Base-by-base conservation (phyloP, 1,140 invertebrate genomes). In the Pissodes strobi region DNA sequence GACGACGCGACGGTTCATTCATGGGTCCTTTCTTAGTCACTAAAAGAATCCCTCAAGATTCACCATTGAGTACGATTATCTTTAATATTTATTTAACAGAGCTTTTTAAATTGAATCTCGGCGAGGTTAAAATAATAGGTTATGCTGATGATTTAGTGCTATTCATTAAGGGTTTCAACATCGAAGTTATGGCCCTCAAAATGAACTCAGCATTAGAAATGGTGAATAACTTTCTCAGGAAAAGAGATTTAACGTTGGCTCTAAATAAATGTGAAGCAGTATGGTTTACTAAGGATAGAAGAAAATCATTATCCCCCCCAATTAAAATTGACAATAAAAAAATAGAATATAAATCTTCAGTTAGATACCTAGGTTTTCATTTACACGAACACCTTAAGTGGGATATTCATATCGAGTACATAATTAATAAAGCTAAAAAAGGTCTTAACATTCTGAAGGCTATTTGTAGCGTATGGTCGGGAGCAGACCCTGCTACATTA, bases 361-460 rank as follows among this genome's bases (percentile, higher is more conserved):
- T 61, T 9, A 64, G 43, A 60, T 68, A 68, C 38, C 41, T 64
- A 25, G 66, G 61, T 15, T 10, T 61, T 12, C 34, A 57, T 12
- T 12, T 65, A 15, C 18, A 61, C 1, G 1, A 17, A 18, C 59
- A 69, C 19, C 15, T 68, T 1, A 52, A 59, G 9, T 68, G 66
- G 66, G 46, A 53, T 10, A 27, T n/a, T 10, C 38, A 69, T 19
- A 64, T 67, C 13, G 49, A 69, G 0, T 1, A 46, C 2, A 63
- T 66, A 2, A 39, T 15, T 19, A 22, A 17, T 19, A 69, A 48
- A 48, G 49, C 59, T 4, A 27, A 23, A 17, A 52, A 51, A 38
- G 60, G 55, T 0, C 23, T 64, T 15, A 68, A 58, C 41, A 65
- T 69, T 5, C 60, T 69, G 9, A 69, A 60, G 43, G 21, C 19